Evolutionary conservation across 2,113 vertebrate species (phyloP), one percentile per base, ranked within the genome.

Genomic region (Melanotaenia duboulayi): DNA sequence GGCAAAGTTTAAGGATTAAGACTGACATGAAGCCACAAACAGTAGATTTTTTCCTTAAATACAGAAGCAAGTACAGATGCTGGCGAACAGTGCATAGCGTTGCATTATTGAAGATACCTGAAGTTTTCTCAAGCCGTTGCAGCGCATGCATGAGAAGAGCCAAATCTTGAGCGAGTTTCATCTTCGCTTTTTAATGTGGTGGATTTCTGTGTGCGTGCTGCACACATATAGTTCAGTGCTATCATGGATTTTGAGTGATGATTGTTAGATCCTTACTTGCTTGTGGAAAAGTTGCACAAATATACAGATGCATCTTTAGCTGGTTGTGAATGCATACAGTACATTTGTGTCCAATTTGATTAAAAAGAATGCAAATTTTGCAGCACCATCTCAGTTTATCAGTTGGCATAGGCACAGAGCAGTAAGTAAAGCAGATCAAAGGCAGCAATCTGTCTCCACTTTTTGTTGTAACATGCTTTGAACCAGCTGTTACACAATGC

Each of bases 71-170:
- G 10, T 35, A 46, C n/a, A 14, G 71, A 86, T 73, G 62, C 3
- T 28, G 52, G 68, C 46, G 58, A 60, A 54, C 74, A 40, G 39
- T 65, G 49, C 39, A 66, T 52, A 4, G 28, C 71, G 65, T 73
- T 90, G 52, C 79, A 86, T 86, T 74, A 89, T 82, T 83, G 40
- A 89, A 73, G 54, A 82, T 57, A 84, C 74, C 67, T 82, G 71
- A 84, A 85, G 65, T 77, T 60, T 71, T 63, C 42, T 71, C 50
- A 71, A 76, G 64, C 65, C 59, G 56, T 73, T 67, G 68, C 70
- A 84, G 51, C 71, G 62, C 74, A 74, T 39, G 77, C 76, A 77
- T 82, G 77, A 83, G 59, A 76, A 52, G 71, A 82, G 48, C 39
- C 64, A 71, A 66, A 76, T 80, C 63, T 59, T 72, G 54, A 48